Evolutionary conservation across 2,113 vertebrate genomes (phyloP), one percentile per base, ranked within the genome.

Genomic region (Amblyornis subalaris): DNA sequence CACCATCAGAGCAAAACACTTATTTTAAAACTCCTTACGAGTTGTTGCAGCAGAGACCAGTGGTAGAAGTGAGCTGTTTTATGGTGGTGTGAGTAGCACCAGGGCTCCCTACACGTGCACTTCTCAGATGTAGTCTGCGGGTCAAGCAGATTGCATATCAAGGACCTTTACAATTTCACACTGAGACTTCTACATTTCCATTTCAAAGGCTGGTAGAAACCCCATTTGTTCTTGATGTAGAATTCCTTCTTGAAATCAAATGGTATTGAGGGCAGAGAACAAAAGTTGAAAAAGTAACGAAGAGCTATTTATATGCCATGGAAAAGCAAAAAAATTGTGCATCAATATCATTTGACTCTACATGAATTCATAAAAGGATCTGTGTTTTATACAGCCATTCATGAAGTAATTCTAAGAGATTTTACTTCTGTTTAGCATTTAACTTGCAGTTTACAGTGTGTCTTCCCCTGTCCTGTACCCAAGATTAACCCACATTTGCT

Each of bases 231-330:
- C 91, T 70, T 73, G 64, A 77, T 85, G 78, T 48, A 51, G 64
- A 94, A 88, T 76, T 88, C 78, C 85, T 88, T 70, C 75, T 84
- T 89, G 78, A 88, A 95, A 88, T 93, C 87, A 93, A 80, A 40
- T 40, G 47, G 38, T 83, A 67, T 77, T 94, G 71, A 93, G 50
- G 16, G 73, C 25, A 62, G 54, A 36, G 74, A 94, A 82, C 50
- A 94, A 83, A 87, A 66, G 58, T 8, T 77, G 78, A 73, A 24
- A 62, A 85, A 76, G 74, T 65, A 76, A 70, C 0, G 0, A 91
- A 79, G 42, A 76, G 40, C 55, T 90, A 55, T 60, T 86, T 89
- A 62, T 31, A 14, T 40, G 33, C n/a, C 25, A 17, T 7, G 18
- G 38, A 79, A 87, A 79, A 45, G 51, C 75, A 87, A 85, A 72